Percentiles rank a stretch among this genome's conserved stretches.
These are phyloP conservation scores for Heterocephalus glaber DNA, from an alignment of 2,113 vertebrate genomes.

Conservation along the genomic window DNA sequence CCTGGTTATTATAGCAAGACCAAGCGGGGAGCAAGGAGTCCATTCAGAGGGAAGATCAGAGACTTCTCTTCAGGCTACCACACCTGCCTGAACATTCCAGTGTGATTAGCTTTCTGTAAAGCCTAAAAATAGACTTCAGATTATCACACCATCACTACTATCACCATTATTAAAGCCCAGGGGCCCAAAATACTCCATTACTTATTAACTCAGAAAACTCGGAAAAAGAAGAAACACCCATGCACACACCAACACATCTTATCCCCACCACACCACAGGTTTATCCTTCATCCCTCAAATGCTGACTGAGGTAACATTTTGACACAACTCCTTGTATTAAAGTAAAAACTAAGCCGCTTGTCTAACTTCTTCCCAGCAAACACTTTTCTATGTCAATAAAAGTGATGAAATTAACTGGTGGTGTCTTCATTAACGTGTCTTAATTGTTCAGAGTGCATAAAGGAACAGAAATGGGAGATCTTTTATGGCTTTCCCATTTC, in stretches of 20 bases:
- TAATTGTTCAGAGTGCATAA: conserved; percentile 54
- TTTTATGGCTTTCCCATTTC: conserved; percentile 63
- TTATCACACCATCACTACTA: not conserved
- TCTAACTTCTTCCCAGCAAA: not conserved
- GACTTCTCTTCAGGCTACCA: not conserved
- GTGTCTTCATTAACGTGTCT: conserved; percentile 37
- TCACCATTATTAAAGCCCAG: not conserved
- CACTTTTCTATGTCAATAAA: not conserved
- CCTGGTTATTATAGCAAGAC: not conserved
- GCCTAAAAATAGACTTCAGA: not conserved
- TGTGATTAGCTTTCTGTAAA: conserved; percentile 23
- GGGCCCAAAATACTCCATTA: not conserved
- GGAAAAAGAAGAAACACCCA: not conserved
- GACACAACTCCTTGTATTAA: not conserved
- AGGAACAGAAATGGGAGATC: conserved; percentile 23
- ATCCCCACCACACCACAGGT: not conserved
- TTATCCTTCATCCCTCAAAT: not conserved
- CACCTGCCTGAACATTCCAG: not conserved
- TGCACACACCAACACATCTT: not conserved
- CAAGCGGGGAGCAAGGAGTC: not conserved
- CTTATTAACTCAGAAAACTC: conserved; percentile 34
- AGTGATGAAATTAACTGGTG: conserved; percentile 44
- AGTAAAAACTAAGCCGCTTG: not conserved
- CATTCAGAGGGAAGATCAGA: conserved; percentile 55
- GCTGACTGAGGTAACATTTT: not conserved